Base-by-base conservation (phyloP, 2,113 vertebrate species). In the Caretta caretta region DNA sequence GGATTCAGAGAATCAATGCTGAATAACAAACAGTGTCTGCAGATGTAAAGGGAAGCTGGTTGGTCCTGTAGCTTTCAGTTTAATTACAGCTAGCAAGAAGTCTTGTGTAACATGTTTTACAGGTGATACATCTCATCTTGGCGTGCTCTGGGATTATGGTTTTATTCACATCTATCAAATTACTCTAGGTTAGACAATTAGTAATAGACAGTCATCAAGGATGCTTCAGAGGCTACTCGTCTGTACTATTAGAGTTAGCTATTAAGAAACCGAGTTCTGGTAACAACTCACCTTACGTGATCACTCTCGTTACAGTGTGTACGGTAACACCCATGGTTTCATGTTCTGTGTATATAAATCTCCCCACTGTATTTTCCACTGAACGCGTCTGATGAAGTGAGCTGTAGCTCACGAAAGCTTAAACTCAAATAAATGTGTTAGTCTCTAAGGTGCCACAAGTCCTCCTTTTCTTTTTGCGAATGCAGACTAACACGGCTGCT, bases 231-330 rank as follows among this genome's bases (percentile, higher is more conserved):
- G 84, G 80, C 86, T 93, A 56, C 91, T 93, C 86, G 90, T 90
- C 93, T 92, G 83, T 83, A 31, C 90, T 80, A 51, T 85, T 87
- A 79, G 83, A 92, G 96, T 97, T 97, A 97, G 96, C 96, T 92
- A 84, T 97, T 97, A 96, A 97, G 89, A 91, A 87, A 8, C 81
- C 80, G 93, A 97, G 91, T 89, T 97, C 92, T 42, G 42, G 42
- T 42, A 42, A 42, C 5, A 42, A 5, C 2, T 42, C 42, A 5
- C 42, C 42, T 42, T 42, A 42, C 5, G 42, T 42, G 42, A 42
- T 5, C 42, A 42, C 42, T 42, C 42, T 42, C 5, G 42, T 42
- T 42, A 42, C 5, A 42, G 42, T 42, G 42, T 42, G 42, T 42
- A 42, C 5, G 42, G 42, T 42, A 42, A 42, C 42, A 42, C 42